Conservation (phyloP, 2,888 invertebrate genomes). For the Netelia virgata region DNA sequence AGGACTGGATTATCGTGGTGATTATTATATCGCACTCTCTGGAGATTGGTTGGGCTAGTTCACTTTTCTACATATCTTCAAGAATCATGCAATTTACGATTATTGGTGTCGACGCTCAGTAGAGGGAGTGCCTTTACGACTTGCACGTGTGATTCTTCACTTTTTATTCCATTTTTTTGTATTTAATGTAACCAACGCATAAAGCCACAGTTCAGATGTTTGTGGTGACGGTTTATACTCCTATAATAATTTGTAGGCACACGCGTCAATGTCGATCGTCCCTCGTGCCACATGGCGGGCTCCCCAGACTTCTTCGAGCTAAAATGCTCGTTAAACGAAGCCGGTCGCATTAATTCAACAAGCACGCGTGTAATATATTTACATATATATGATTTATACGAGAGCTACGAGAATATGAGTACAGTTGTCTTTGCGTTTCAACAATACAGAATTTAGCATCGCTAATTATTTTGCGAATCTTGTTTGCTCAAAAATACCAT, state of each 20-base stretch:
- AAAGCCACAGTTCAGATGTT: not conserved
- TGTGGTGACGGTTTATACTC: slow-evolving; percentile 35
- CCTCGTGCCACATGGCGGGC: slow-evolving; percentile 58
- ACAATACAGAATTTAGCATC: slow-evolving; percentile 26
- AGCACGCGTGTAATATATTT: not conserved
- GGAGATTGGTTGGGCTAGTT: not conserved
- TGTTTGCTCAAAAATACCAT: no score
- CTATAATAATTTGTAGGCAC: slow-evolving; percentile 40
- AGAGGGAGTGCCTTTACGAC: slow-evolving; percentile 7
- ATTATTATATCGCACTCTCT: slow-evolving; percentile 13
- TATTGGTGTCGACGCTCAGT: slow-evolving; percentile 18
- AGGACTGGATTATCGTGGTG: not conserved
- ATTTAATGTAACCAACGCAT: not conserved
- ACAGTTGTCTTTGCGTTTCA: slow-evolving; percentile 35
- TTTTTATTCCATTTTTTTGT: slow-evolving; percentile 14
- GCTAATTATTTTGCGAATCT: no score
- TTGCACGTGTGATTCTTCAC: slow-evolving; percentile 15
- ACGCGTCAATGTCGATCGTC: slow-evolving; percentile 42
- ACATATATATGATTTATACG: not conserved
- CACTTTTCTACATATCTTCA: slow-evolving; percentile 16
- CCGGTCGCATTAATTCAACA: slow-evolving; percentile 38
- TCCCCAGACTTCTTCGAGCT: slow-evolving; percentile 42
- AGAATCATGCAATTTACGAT: slow-evolving; percentile 38
- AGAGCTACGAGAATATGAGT: slow-evolving; percentile 1
- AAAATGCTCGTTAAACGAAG: slow-evolving; percentile 59